Evolutionary conservation across 2,888 invertebrate genomes (phyloP).

Genomic region (Agriopis marginaria): DNA sequence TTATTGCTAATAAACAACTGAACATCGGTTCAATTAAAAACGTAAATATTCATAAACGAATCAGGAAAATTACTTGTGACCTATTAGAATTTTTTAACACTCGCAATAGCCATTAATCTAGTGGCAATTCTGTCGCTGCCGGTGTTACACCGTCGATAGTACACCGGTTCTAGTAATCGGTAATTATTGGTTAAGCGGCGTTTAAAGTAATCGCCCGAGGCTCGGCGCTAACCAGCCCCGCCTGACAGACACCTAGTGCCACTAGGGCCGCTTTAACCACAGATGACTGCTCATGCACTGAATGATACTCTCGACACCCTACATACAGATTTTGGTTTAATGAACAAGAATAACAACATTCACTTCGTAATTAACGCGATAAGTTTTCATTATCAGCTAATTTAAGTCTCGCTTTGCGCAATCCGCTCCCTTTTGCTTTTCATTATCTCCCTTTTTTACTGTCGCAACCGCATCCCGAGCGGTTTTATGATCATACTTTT

Average conservation of each 20-base stretch:
- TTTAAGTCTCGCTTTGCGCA: slow-evolving; percentile 57
- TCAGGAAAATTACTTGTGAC: slow-evolving; percentile 31
- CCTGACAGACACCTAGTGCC: slow-evolving; percentile 41
- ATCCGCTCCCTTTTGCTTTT: slow-evolving; percentile 42
- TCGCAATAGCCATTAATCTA: slow-evolving; percentile 56
- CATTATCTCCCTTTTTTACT: slow-evolving; percentile 43
- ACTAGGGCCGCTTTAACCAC: slow-evolving; percentile 45
- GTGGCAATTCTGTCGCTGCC: slow-evolving; percentile 56
- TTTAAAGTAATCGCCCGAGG: slow-evolving; percentile 74
- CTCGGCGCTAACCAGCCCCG: slow-evolving; percentile 55
- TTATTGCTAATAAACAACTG: background rate
- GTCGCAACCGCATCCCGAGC: slow-evolving; percentile 35
- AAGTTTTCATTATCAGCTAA: slow-evolving; percentile 67
- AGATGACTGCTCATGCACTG: slow-evolving; percentile 54
- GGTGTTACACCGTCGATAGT: slow-evolving; percentile 61
- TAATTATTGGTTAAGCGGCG: slow-evolving; percentile 81
- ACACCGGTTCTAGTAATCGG: slow-evolving; percentile 71
- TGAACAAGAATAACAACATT: slow-evolving; percentile 75
- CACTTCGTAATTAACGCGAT: slow-evolving; percentile 71
- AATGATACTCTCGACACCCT: slow-evolving; percentile 71
- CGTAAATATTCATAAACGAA: slow-evolving; percentile 26
- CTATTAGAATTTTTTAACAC: slow-evolving; percentile 45
- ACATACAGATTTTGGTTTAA: slow-evolving; percentile 74
- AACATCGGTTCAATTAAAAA: slow-evolving; percentile 16
- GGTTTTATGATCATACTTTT: slow-evolving; percentile 36